Evolutionary conservation across 2,888 invertebrate species (phyloP).

Genomic region (Caenorhabditis angaria): DNA sequence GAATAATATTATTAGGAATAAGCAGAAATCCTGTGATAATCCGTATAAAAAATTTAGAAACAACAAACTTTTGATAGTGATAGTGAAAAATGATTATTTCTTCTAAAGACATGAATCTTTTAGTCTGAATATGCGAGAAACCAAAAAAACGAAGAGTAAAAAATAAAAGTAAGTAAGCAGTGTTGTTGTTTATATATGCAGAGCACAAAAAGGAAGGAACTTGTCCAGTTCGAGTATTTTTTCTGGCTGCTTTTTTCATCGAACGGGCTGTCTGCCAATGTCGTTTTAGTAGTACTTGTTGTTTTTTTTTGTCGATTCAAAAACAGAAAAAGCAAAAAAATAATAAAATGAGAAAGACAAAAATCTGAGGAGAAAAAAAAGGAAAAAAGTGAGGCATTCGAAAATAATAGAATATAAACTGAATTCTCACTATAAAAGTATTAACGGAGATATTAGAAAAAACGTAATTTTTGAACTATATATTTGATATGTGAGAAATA

Average conservation of each 20-base stretch:
- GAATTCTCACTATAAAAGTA: not conserved
- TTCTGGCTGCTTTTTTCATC: conserved; percentile 9
- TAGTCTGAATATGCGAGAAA: conserved; percentile 3
- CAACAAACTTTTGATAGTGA: too few relatives aligned
- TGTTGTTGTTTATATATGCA: conserved; percentile 2
- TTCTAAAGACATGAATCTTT: too few relatives aligned
- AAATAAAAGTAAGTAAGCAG: not conserved
- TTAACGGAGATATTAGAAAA: not conserved
- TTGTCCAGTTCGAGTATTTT: conserved; percentile 4
- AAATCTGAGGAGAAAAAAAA: not conserved
- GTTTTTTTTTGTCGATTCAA: not conserved
- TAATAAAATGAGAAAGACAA: not conserved
- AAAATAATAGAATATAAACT: not conserved
- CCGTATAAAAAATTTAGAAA: too few relatives aligned
- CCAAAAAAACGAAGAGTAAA: not conserved
- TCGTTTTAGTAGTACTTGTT: conserved; percentile 4
- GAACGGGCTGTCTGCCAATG: not conserved
- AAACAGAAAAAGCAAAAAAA: conserved; percentile 1
- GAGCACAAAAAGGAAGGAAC: not conserved
- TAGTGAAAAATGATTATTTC: too few relatives aligned
- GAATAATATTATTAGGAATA: too few relatives aligned
- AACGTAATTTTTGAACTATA: too few relatives aligned
- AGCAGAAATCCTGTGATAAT: too few relatives aligned
- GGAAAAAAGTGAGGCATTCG: not conserved
- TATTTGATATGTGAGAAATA: too few relatives aligned